Evolutionary conservation across 2,888 invertebrate species (phyloP).

Genomic region (Drosophila meridiana): DNA sequence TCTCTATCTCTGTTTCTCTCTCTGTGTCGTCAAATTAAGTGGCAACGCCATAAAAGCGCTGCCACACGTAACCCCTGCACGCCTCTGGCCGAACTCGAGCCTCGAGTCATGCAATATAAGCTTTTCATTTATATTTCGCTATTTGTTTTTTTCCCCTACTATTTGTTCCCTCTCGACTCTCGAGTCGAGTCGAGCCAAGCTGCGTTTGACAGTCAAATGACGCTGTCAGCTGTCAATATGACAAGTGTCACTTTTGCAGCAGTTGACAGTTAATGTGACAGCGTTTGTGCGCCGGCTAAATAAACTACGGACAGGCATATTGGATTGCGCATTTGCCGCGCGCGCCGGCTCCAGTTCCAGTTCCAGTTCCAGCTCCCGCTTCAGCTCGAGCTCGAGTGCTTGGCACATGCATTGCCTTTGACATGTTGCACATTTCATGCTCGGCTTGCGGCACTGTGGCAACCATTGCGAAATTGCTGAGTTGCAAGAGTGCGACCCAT

Average conservation of each 20-base stretch:
- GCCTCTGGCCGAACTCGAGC: neutral
- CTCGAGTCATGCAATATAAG: slow-evolving; percentile 9
- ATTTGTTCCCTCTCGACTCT: slow-evolving; percentile 28
- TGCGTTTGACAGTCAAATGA: slow-evolving; percentile 83
- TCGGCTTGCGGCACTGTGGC: slow-evolving; percentile 12
- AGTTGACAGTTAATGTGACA: slow-evolving; percentile 82
- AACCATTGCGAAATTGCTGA: neutral
- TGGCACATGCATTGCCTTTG: slow-evolving; percentile 17
- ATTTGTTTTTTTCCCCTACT: neutral
- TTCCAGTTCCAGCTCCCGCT: neutral
- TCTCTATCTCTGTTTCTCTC: slow-evolving; percentile 8
- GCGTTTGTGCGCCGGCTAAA: slow-evolving; percentile 75
- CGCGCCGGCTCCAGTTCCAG: neutral
- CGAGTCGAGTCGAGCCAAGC: slow-evolving; percentile 37
- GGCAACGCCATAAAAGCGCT: slow-evolving; percentile 73
- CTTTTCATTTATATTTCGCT: slow-evolving; percentile 8
- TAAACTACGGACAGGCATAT: slow-evolving; percentile 76
- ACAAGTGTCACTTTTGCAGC: slow-evolving; percentile 83
- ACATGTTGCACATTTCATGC: slow-evolving; percentile 30
- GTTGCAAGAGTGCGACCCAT: neutral
- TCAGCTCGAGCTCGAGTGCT: slow-evolving; percentile 1
- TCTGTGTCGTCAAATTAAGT: slow-evolving; percentile 68
- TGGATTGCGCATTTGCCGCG: slow-evolving; percentile 66
- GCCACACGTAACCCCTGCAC: slow-evolving; percentile 50
- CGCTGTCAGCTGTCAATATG: slow-evolving; percentile 84